Evolutionary conservation across 2,797 vertebrate species (phyloP).

Genomic region (Lagodon rhomboides): DNA sequence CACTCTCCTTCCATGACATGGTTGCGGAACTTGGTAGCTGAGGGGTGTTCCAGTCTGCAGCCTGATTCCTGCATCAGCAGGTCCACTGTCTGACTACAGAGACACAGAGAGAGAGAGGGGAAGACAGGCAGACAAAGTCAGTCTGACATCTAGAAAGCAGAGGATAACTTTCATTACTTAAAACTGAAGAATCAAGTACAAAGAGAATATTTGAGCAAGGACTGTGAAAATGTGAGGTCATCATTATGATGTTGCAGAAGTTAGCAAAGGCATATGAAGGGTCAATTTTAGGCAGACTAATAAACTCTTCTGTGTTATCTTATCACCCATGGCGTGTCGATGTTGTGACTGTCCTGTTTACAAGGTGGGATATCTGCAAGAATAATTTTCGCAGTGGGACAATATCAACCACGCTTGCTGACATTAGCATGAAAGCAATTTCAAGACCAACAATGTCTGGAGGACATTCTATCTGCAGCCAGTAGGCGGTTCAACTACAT

Average conservation of each 20-base stretch:
- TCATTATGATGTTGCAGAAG: slow-evolving; percentile 20
- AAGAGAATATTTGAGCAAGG: not conserved
- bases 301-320: slow-evolving; percentile 6
- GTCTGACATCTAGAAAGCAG: not conserved
- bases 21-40: slow-evolving; percentile 99
- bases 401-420: not conserved
- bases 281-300: not conserved
- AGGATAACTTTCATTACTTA: not conserved
- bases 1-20: slow-evolving; percentile 99
- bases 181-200: not conserved
- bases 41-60: slow-evolving; percentile 99
- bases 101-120: slow-evolving; percentile 35
- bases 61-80: slow-evolving; percentile 99
- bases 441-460: not conserved
- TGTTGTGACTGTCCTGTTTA: not conserved
- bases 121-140: slow-evolving; percentile 53
- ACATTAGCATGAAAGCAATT: slow-evolving; percentile 13
- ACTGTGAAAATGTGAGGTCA: not conserved
- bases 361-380: slow-evolving; percentile 6
- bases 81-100: slow-evolving; percentile 99
- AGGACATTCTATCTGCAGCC: slow-evolving; percentile 37
- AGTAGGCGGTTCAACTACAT: slow-evolving; percentile 26
- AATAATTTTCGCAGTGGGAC: not conserved
- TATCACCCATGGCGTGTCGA: not conserved
- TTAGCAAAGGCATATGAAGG: not conserved